Evolutionary conservation across 2,797 vertebrate species (phyloP).

Genomic region (Pseudopleuronectes americanus): DNA sequence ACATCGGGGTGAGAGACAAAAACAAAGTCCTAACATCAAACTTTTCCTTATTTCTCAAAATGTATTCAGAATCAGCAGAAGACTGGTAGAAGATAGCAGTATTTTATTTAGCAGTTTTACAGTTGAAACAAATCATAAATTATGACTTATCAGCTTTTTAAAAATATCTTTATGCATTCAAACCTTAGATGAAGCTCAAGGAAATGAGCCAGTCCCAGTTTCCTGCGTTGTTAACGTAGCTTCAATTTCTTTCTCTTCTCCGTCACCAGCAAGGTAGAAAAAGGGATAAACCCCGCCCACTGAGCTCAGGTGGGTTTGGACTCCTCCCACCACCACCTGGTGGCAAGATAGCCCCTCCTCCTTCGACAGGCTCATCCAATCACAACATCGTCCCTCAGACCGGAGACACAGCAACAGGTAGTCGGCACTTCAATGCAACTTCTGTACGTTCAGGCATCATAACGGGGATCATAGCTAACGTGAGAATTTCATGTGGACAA

Average conservation of each 20-base stretch:
- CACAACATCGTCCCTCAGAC: conserved; percentile 72
- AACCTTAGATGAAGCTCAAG: too few relatives aligned
- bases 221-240: too few relatives aligned
- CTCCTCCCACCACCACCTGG: conserved; percentile 93
- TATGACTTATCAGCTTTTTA: too few relatives aligned
- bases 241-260: neutral
- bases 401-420: conserved; percentile 64
- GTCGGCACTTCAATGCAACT: too few relatives aligned
- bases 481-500: too few relatives aligned
- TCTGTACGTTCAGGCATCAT: neutral
- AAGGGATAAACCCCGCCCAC: conserved; percentile 87
- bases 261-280: conserved; percentile 86
- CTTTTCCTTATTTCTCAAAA: neutral
- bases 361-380: conserved; percentile 70
- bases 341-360: conserved; percentile 85
- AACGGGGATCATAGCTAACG: too few relatives aligned
- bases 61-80: too few relatives aligned
- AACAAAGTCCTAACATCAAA: neutral
- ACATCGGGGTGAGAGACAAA: conserved; percentile 87
- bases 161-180: too few relatives aligned
- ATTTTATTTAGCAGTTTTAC: too few relatives aligned
- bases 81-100: too few relatives aligned
- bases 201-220: too few relatives aligned
- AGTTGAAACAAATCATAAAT: neutral
- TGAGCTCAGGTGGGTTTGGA: conserved; percentile 85